These are phyloP conservation scores for Hybognathus amarus DNA, from an alignment of 2,797 vertebrate genomes.

Conservation along the genomic window DNA sequence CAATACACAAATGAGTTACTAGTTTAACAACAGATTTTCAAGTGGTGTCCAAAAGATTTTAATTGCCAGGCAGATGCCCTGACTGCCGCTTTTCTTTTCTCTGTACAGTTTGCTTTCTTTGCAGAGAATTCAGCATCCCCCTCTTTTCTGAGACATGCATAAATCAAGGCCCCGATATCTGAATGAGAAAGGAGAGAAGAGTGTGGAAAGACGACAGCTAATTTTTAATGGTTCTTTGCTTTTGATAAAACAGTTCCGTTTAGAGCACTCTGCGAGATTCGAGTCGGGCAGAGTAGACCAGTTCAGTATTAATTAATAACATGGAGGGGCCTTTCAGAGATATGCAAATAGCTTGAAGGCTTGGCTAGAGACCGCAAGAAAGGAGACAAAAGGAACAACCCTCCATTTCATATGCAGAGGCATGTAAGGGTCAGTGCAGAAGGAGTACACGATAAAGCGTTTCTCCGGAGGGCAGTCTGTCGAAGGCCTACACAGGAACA, in stretches of 20 bases:
- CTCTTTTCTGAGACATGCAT: slow-evolving; percentile 49
- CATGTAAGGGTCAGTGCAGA: slow-evolving; percentile 75
- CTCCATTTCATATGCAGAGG: slow-evolving; percentile 81
- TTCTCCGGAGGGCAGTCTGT: slow-evolving; percentile 64
- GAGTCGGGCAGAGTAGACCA: slow-evolving; percentile 76
- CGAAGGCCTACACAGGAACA: slow-evolving; percentile 69
- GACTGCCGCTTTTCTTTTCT: slow-evolving; percentile 55
- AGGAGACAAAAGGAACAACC: slow-evolving; percentile 76
- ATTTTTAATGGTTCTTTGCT: slow-evolving; percentile 76
- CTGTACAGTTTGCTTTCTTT: slow-evolving; percentile 39
- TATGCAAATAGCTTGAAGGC: slow-evolving; percentile 77
- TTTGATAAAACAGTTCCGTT: slow-evolving; percentile 81
- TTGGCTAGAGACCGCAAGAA: slow-evolving; percentile 73
- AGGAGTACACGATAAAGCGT: slow-evolving; percentile 75
- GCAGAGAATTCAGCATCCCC: slow-evolving; percentile 62
- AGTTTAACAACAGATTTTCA: slow-evolving; percentile 40
- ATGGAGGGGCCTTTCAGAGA: slow-evolving; percentile 74
- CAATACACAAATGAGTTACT: slow-evolving; percentile 17
- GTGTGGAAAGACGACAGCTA: slow-evolving; percentile 67
- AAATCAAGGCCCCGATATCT: slow-evolving; percentile 68
- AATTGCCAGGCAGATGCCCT: slow-evolving; percentile 51
- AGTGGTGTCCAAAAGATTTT: slow-evolving; percentile 32
- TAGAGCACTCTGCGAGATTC: slow-evolving; percentile 75
- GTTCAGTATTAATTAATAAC: slow-evolving; percentile 83
- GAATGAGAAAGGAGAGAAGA: slow-evolving; percentile 65